Conservation (phyloP, 2,797 vertebrate species). For the Halcyon leucocephala region DNA sequence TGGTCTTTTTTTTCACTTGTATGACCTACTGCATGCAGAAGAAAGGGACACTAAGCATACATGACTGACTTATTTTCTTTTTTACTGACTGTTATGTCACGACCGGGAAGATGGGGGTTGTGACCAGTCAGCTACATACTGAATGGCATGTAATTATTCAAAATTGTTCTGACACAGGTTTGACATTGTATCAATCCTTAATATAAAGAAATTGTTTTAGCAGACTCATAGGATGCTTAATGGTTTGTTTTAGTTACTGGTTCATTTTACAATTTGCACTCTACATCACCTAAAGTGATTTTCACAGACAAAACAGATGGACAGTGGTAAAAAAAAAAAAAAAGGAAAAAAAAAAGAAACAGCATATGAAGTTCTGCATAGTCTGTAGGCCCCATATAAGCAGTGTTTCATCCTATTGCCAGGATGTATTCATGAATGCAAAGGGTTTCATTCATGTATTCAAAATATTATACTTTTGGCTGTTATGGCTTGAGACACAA, state of each 20-base stretch:
- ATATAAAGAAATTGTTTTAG: background rate
- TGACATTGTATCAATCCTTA: background rate
- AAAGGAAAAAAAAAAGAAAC: background rate
- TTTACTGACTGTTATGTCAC: background rate
- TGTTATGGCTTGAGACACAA: background rate
- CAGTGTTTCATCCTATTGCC: background rate
- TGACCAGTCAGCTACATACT: background rate
- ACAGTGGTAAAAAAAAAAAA: background rate
- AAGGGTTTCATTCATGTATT: background rate
- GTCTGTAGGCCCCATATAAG: background rate
- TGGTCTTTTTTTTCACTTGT: background rate
- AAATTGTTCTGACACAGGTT: background rate
- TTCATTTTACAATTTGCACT: background rate
- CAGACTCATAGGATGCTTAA: background rate
- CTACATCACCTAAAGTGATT: background rate
- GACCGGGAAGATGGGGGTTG: background rate
- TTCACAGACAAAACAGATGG: background rate
- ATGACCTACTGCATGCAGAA: background rate
- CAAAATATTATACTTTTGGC: background rate
- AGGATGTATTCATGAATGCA: background rate
- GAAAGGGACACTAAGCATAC: background rate
- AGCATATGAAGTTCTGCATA: background rate
- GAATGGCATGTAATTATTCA: background rate
- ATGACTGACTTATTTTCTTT: background rate
- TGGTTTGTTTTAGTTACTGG: background rate